These are phyloP conservation scores for Probaryconus sp. DNA, from an alignment of 1,140 invertebrate species.

Conservation along the genomic window DNA sequence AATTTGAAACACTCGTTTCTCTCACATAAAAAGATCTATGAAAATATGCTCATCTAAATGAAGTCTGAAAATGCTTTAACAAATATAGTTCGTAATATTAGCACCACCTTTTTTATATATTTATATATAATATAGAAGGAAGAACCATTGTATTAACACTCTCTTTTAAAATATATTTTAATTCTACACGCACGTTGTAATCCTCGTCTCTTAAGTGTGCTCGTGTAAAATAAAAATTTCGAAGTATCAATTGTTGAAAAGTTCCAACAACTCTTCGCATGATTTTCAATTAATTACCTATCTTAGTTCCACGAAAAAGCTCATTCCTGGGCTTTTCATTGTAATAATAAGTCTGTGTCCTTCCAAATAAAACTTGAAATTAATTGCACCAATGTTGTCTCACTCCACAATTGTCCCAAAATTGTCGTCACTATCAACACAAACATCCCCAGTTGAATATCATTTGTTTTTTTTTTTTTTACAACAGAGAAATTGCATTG, in stretches of 20 bases:
- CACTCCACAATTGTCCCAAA: slow-evolving; percentile 3
- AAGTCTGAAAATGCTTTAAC: slow-evolving; percentile 27
- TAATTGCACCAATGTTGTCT: slow-evolving; percentile 16
- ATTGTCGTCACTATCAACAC: not conserved
- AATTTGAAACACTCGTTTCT: slow-evolving; percentile 26
- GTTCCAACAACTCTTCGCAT: slow-evolving; percentile 3
- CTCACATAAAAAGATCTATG: slow-evolving; percentile 38
- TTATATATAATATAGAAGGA: slow-evolving; percentile 20
- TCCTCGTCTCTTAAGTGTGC: slow-evolving; percentile 53
- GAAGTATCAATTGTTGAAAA: slow-evolving; percentile 1
- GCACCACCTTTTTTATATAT: slow-evolving; percentile 3
- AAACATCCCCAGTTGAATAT: slow-evolving; percentile 4
- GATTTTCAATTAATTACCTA: slow-evolving; percentile 25
- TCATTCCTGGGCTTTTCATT: slow-evolving; percentile 13
- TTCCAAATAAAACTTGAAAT: slow-evolving; percentile 5
- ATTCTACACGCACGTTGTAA: slow-evolving; percentile 2
- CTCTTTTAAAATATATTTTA: no score
- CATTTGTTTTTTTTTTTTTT: slow-evolving; percentile 13
- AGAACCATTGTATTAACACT: slow-evolving; percentile 20
- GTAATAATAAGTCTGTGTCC: slow-evolving; percentile 26
- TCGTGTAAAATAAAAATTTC: slow-evolving; percentile 28
- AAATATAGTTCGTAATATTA: slow-evolving; percentile 23
- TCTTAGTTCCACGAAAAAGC: not conserved
- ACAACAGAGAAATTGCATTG: not conserved
- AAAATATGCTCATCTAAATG: slow-evolving; percentile 46